Conservation (phyloP, 2,113 vertebrate species). For the Orthonyx spaldingii region DNA sequence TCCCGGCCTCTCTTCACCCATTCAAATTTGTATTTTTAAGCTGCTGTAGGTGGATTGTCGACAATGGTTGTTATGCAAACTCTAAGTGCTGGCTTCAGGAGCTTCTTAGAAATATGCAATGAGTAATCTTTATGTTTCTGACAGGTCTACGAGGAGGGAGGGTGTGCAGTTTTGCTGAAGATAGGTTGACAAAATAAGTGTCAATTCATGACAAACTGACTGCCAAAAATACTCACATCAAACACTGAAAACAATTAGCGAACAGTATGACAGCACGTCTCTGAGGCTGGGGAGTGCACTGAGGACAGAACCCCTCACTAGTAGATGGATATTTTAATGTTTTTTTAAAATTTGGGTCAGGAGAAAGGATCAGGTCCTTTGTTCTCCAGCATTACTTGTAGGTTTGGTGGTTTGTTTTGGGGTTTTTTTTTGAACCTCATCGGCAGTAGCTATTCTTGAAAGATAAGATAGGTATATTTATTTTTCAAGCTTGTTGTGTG, state of each 20-base stretch:
- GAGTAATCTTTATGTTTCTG: constrained; percentile 51
- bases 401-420: neutral
- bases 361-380: neutral
- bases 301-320: neutral
- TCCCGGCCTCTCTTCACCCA: constrained; percentile 45
- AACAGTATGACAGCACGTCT: neutral
- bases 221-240: constrained; percentile 38
- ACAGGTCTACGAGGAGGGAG: constrained; percentile 49
- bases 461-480: neutral
- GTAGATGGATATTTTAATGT: neutral
- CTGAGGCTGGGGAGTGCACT: neutral
- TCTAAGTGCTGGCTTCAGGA: neutral
- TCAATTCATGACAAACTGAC: constrained; percentile 52
- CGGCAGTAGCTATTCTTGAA: neutral
- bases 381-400: neutral
- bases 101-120: constrained; percentile 56
- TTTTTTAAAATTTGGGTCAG: neutral
- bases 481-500: neutral
- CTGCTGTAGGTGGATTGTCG: constrained; percentile 55
- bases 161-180: constrained; percentile 50
- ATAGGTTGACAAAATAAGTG: constrained; percentile 63
- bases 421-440: neutral
- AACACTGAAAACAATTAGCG: constrained; percentile 17
- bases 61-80: constrained; percentile 49
- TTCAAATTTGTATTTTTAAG: constrained; percentile 66